Conservation (phyloP, 2,797 vertebrate species). For the Astyanax mexicanus region DNA sequence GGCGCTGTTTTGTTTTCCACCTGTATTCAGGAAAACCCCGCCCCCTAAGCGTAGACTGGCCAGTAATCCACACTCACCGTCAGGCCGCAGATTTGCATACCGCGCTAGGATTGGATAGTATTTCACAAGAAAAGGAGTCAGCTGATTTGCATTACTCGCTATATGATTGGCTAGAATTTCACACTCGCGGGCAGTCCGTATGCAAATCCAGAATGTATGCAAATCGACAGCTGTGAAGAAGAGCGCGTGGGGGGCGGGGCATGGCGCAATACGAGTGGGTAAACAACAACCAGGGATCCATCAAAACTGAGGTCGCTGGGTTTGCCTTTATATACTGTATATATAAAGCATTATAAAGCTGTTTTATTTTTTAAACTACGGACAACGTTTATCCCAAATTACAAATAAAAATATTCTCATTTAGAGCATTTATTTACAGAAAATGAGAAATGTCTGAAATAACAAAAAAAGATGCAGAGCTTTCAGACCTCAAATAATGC, state of each 20-base stretch:
- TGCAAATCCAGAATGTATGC: not conserved
- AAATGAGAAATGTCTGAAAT: too few relatives aligned
- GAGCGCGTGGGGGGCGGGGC: not conserved
- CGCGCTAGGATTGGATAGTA: not conserved
- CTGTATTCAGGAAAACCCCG: not conserved
- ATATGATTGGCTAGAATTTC: not conserved
- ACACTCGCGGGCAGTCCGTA: not conserved
- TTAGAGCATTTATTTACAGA: too few relatives aligned
- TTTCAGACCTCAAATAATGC: too few relatives aligned
- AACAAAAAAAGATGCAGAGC: too few relatives aligned
- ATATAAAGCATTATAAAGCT: not conserved
- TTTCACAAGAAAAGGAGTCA: not conserved
- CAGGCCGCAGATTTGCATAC: not conserved
- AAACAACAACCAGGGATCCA: not conserved
- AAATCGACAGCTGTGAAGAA: not conserved
- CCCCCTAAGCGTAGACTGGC: not conserved
- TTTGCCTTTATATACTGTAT: not conserved
- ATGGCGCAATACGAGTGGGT: not conserved
- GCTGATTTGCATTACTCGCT: not conserved
- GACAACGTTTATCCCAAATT: too few relatives aligned
- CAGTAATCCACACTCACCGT: too few relatives aligned
- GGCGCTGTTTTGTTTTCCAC: not conserved
- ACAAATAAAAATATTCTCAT: too few relatives aligned
- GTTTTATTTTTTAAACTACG: too few relatives aligned
- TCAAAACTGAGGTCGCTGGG: not conserved